Percentiles rank a stretch among this genome's conserved stretches.
phyloP scores from a whole-genome alignment of 2,113 vertebrate genomes.

The Callionymus lyra region DNA sequence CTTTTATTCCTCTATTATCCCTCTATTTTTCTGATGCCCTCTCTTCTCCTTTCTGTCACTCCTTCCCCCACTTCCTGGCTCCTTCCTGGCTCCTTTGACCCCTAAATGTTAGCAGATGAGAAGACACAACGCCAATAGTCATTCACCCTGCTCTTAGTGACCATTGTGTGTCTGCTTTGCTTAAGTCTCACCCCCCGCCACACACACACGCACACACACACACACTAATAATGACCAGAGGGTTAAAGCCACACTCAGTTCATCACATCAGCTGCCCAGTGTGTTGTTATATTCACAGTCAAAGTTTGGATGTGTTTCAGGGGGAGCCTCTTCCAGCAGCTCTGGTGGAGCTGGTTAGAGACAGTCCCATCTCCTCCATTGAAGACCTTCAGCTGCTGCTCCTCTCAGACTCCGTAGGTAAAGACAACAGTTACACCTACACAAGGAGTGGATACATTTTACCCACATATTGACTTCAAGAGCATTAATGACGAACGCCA shows the following conservation, averaged over 20 bases:
- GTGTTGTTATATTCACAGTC: neutral
- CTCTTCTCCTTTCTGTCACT: slow-evolving; percentile 35
- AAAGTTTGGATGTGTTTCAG: slow-evolving; percentile 53
- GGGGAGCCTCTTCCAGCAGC: slow-evolving; percentile 87
- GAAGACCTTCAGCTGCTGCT: slow-evolving; percentile 86
- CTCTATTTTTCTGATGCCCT: slow-evolving; percentile 26
- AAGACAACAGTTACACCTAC: too few relatives aligned
- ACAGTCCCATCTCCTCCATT: slow-evolving; percentile 79
- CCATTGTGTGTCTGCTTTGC: slow-evolving; percentile 56
- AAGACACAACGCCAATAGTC: slow-evolving; percentile 65
- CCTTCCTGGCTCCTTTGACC: slow-evolving; percentile 62
- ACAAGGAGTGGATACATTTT: neutral
- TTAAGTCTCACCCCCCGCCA: slow-evolving; percentile 33
- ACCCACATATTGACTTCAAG: neutral
- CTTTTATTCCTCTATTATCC: slow-evolving; percentile 57
- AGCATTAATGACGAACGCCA: too few relatives aligned
- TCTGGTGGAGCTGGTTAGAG: slow-evolving; percentile 87
- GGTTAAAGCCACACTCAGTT: slow-evolving; percentile 41
- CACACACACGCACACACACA: slow-evolving; percentile 13
- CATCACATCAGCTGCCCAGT: neutral
- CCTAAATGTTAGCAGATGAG: slow-evolving; percentile 70
- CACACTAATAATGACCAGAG: slow-evolving; percentile 42
- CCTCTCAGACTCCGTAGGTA: slow-evolving; percentile 92
- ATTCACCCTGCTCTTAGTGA: slow-evolving; percentile 60
- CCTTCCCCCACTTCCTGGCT: slow-evolving; percentile 63